Evolutionary conservation across 2,797 vertebrate genomes (phyloP).

Genomic region (Emys orbicularis): DNA sequence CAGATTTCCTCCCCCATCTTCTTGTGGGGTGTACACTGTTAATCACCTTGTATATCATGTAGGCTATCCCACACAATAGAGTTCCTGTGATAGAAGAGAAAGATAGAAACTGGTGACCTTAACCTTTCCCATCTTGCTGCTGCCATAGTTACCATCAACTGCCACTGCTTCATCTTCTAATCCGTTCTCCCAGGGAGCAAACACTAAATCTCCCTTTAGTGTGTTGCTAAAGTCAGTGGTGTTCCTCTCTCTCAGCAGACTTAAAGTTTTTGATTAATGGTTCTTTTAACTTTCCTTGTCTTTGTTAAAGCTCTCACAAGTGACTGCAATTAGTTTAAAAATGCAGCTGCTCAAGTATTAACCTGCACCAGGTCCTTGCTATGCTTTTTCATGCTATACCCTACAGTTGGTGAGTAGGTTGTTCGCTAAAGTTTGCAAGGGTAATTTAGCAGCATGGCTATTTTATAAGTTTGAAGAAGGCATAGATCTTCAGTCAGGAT

Average conservation of each 20-base stretch:
- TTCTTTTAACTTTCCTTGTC: background rate
- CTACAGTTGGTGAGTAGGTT: background rate
- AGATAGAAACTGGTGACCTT: background rate
- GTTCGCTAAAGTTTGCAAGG: background rate
- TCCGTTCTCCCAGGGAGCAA: background rate
- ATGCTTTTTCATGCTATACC: background rate
- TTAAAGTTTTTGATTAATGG: background rate
- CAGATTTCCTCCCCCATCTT: background rate
- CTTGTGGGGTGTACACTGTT: background rate
- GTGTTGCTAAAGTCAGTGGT: background rate
- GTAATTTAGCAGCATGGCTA: background rate
- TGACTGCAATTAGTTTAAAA: background rate
- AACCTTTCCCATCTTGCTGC: background rate
- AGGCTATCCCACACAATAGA: background rate
- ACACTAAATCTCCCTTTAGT: background rate
- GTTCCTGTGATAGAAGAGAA: background rate
- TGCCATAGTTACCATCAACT: background rate
- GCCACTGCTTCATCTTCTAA: background rate
- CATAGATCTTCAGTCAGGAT: background rate
- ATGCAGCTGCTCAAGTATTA: background rate
- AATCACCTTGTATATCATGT: background rate
- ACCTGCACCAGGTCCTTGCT: background rate
- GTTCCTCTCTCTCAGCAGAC: background rate
- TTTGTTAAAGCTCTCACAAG: background rate
- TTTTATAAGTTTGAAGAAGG: conserved; percentile 3